A percentile compares a stretch with the other conserved stretches of the same genome.
Evolutionary conservation across 2,888 invertebrate species (phyloP).

Genomic region (Eugnorisma glareosa): DNA sequence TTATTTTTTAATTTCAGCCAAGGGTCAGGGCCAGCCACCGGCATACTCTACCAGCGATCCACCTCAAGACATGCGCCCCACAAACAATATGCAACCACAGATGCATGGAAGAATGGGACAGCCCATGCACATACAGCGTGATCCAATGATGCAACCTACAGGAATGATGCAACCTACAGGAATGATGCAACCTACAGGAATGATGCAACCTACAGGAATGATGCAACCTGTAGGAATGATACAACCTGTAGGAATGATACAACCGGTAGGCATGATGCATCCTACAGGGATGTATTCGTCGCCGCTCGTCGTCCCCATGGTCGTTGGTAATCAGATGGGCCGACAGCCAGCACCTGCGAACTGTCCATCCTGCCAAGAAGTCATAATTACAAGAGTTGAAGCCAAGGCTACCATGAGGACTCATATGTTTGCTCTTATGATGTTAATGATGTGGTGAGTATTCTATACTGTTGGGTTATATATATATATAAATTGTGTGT

Average conservation of each 20-base stretch:
- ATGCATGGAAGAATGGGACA: constrained; percentile 3
- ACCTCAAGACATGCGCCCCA: background rate
- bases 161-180: background rate
- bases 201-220: background rate
- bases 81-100: background rate
- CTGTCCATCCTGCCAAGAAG: constrained; percentile 15
- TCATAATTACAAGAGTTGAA: constrained; percentile 29
- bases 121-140: constrained; percentile 14
- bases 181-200: background rate
- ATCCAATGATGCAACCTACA: background rate
- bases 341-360: constrained; percentile 8
- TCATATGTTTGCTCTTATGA: constrained; percentile 13
- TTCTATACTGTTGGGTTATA: background rate
- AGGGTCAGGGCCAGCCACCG: constrained; percentile 63
- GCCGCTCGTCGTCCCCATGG: constrained; percentile 4
- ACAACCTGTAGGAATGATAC: constrained; percentile 9
- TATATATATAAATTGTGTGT: background rate
- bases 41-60: constrained; percentile 55
- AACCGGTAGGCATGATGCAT: constrained; percentile 2
- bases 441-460: constrained; percentile 29
- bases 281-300: background rate
- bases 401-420: constrained; percentile 16
- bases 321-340: constrained; percentile 31
- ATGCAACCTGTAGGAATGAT: constrained; percentile 5
- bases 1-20: constrained; percentile 37